Evolutionary conservation across 2,113 vertebrate genomes (phyloP), one percentile per base, ranked within the genome.

Genomic region (Macaca fascicularis): DNA sequence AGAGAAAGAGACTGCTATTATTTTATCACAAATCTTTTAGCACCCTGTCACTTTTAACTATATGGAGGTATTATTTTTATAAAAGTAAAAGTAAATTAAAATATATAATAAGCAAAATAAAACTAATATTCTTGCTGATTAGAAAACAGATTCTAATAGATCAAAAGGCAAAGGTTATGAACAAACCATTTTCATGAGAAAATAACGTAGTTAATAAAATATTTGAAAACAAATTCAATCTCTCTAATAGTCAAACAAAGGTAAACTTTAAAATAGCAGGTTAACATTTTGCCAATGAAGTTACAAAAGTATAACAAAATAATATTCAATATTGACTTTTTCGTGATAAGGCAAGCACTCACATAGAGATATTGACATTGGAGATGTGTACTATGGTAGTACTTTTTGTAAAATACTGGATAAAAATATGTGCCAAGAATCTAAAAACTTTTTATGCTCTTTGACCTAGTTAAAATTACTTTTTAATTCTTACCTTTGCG

Each of bases 21-120:
- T 89, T 90, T 78, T 64, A 43, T 55, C 23, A 23, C 20, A 74
- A 74, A 19, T 4, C 45, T 69, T 92, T 92, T 92, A 82, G 35
- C 40, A 19, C n/a, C 38, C 59, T 69, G 13, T 76, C 67, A 4
- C 48, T 38, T 81, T 81, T 80, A 87, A 81, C 5, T 35, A 30
- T 64, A 30, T 22, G 10, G 2, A 75, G n/a, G 6, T 57, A 45
- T 59, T 75, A 76, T 64, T 76, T 38, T 57, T 76, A 70, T 91
- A 96, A 67, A 93, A 84, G 35, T 84, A 40, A 92, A 91, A 92
- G 79, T 48, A 3, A 70, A 93, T 89, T 35, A 16, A 70, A 40
- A 70, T 70, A 50, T 8, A 40, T 25, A 59, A 57, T 30, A 25
- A 81, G 43, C 6, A 80, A 95, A 93, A 69, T 64, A 84, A 57